A percentile compares a stretch with the other conserved stretches of the same genome.
Conservation (phyloP, 2,797 vertebrate genomes). For the Poeciliopsis infans region DNA sequence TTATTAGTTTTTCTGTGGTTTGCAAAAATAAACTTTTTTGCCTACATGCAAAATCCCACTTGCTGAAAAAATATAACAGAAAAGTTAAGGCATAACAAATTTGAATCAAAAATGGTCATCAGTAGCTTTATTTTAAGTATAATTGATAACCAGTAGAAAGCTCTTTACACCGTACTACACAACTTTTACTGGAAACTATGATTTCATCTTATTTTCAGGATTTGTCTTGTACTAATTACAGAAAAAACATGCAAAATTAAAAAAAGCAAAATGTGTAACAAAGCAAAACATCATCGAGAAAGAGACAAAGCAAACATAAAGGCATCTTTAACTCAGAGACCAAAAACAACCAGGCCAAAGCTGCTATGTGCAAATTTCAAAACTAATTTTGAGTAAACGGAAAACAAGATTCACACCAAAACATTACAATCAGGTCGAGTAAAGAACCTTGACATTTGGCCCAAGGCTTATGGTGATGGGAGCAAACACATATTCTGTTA, state of each 20-base stretch:
- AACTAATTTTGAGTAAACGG: slow-evolving; percentile 50
- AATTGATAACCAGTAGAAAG: slow-evolving; percentile 38
- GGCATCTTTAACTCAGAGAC: slow-evolving; percentile 10
- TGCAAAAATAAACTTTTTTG: background rate
- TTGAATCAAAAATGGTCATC: slow-evolving; percentile 58
- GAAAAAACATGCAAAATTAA: slow-evolving; percentile 33
- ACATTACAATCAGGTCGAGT: slow-evolving; percentile 13
- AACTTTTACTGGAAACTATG: slow-evolving; percentile 14
- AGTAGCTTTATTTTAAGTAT: slow-evolving; percentile 32
- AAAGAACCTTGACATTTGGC: slow-evolving; percentile 40
- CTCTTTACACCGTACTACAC: slow-evolving; percentile 27
- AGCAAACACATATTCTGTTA: slow-evolving; percentile 42
- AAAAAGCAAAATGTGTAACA: slow-evolving; percentile 23
- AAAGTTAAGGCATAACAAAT: slow-evolving; percentile 34
- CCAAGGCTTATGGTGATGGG: slow-evolving; percentile 51
- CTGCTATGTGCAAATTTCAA: slow-evolving; percentile 49
- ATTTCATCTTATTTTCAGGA: slow-evolving; percentile 18
- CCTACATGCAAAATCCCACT: background rate
- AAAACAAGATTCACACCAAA: slow-evolving; percentile 23
- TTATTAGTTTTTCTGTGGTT: background rate
- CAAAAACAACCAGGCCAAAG: slow-evolving; percentile 65
- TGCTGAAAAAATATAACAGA: background rate
- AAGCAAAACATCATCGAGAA: slow-evolving; percentile 40
- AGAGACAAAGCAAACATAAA: slow-evolving; percentile 13
- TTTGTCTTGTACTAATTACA: slow-evolving; percentile 17